Evolutionary conservation across 2,113 vertebrate genomes (phyloP), one percentile per base, ranked within the genome.

Genomic region (Empidonax alnorum): DNA sequence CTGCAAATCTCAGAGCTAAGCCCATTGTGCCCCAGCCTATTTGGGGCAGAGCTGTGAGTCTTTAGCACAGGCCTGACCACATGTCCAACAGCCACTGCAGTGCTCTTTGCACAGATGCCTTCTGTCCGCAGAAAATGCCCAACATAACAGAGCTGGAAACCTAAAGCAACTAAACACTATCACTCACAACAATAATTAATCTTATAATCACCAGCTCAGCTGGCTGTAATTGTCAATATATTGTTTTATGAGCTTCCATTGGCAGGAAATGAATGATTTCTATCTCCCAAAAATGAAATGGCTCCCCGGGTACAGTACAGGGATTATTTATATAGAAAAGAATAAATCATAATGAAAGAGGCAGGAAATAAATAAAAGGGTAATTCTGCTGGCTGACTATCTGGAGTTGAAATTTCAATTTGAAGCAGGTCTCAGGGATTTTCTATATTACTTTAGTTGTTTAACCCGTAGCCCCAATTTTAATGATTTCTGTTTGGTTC

Each of bases 341-440:
- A 95, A 96, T 94, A 92, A 96, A 97, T 96, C 94, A 93, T 80
- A 93, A 91, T 93, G 81, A 92, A 95, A 95, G 55, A 66, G 62
- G 28, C 69, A 96, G 76, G 50, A 94, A 91, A 94, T 92, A 95
- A 95, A 95, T 89, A 91, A 89, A 90, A 84, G 25, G 33, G 19
- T 25, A 73, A 28, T 82, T 92, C 77, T 90, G 42, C 47, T 71
- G 47, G 23, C 33, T 93, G 62, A 76, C 33, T 59, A 16, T 63
- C 46, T 87, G 22, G 61, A 86, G 33, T 7, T 83, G 49, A 89
- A 91, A 93, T 66, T 82, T 89, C 20, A 87, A 3, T 89, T 71
- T 90, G 61, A 84, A 62, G 33, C 13, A 84, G 19, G 19, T 91
- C 83, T 77, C 46, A 74, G 67, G 49, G 18, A 78, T 75, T 37